Conservation (phyloP, 2,888 invertebrate genomes). For the Cheiracanthium punctorium region DNA sequence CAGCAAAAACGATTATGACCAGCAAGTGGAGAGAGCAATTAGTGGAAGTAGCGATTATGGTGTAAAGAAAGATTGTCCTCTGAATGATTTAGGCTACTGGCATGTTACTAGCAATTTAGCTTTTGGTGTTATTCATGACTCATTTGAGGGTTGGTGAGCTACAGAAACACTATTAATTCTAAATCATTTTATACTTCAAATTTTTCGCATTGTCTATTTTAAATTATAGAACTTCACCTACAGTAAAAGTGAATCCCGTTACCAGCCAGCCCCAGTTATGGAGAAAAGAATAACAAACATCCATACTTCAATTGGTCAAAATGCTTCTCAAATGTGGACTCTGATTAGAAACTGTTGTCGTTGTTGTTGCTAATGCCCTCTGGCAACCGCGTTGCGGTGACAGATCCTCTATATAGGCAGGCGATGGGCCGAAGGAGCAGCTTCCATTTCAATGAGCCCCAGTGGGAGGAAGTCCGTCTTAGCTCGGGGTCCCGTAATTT, state of each 20-base stretch:
- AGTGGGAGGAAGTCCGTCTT: no score
- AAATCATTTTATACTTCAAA: background rate
- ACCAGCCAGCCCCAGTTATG: background rate
- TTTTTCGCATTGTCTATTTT: background rate
- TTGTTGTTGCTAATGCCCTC: no score
- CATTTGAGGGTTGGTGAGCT: no score
- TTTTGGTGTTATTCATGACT: constrained; percentile 17
- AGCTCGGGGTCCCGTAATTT: no score
- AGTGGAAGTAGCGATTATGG: background rate
- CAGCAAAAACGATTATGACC: background rate
- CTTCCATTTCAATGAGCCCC: no score
- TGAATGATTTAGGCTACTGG: constrained; percentile 32
- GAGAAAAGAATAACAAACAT: background rate
- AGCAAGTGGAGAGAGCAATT: background rate
- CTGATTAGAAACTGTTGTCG: no score
- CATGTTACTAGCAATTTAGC: no score
- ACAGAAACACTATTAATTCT: no score
- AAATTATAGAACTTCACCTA: background rate
- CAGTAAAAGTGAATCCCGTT: background rate
- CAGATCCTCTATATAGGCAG: no score
- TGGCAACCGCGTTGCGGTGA: no score
- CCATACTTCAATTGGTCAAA: background rate
- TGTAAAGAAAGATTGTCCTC: background rate
- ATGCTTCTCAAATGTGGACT: constrained; percentile 1
- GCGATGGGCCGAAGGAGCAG: no score